Evolutionary conservation across 2,113 vertebrate species (phyloP).

Genomic region (Osmerus eperlanus): DNA sequence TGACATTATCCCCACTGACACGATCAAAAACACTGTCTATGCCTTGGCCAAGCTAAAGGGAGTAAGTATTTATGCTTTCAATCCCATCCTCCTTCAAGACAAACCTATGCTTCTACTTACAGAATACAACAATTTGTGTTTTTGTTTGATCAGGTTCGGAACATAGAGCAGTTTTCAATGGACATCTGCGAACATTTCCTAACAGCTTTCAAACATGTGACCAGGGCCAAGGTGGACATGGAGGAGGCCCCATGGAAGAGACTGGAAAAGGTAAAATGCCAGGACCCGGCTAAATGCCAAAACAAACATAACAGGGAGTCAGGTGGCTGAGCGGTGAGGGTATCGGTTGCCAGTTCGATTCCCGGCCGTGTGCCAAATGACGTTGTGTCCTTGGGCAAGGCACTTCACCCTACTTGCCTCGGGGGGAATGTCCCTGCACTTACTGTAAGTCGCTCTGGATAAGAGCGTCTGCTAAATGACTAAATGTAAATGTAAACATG

Average conservation of each 20-base stretch:
- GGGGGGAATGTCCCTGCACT: no score
- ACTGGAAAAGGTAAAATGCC: conserved; percentile 76
- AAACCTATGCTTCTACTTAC: neutral
- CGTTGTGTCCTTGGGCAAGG: no score
- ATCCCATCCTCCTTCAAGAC: neutral
- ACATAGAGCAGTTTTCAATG: conserved; percentile 82
- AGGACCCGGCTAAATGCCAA: neutral
- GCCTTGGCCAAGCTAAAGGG: conserved; percentile 87
- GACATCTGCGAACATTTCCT: conserved; percentile 84
- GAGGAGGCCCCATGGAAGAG: conserved; percentile 84
- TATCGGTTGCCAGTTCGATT: no score
- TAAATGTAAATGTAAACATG: no score
- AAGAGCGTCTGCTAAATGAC: no score
- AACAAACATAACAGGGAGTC: neutral
- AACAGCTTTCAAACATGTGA: conserved; percentile 81
- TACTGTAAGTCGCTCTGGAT: no score
- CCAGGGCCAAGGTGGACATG: conserved; percentile 73
- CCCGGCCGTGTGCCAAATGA: no score
- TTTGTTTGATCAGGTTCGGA: conserved; percentile 70
- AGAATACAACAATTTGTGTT: neutral
- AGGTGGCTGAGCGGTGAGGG: no score
- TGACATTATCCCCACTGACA: conserved; percentile 93
- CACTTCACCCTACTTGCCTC: no score
- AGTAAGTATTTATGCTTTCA: conserved; percentile 67
- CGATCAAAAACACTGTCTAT: conserved; percentile 92